Base-by-base conservation (phyloP, 2,888 invertebrate species). In the Dascillus cervinus region DNA sequence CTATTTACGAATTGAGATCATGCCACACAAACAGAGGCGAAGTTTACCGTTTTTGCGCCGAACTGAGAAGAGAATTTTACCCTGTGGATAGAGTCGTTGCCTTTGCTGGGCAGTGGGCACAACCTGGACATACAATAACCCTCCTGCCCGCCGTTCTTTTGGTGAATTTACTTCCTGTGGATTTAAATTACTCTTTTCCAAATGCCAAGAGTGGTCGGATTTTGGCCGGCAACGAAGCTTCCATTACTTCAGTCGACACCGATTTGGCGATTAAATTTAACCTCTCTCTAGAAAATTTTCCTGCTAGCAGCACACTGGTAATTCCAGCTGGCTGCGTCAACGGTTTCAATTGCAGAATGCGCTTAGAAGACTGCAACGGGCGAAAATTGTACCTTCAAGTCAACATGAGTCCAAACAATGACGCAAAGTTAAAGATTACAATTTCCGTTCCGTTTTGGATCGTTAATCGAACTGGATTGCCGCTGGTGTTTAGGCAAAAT, bases 401-500 rank as follows among this genome's bases (percentile, higher is more conserved):
- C 0, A 70, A 50, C 17, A 47, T 65, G n/a, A 40, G 49, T 8
- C 51, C 58, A 3, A 56, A 60, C 37, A 49, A 47, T 28, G 60
- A 57, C 19, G 62, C 64, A 2, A 58, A 56, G 17, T 47, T 44
- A 13, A 57, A 80, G 76, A 72, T 90, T 47, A 77, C 77, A 11
- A 72, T 95, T 13, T 82, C 81, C 26, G 85, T 88, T 2, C 85
- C 89, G 2, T 94, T 84, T 67, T 97, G 96, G 96, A 77, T 98
- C 45, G 80, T 97, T 36, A 97, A 98, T 69, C 87, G 88, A 64
- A 87, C 94, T 3, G 96, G 96, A 0, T 69, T 98, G 39, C 96
- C 97, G n/a, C 68, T 98, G 38, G 83, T 98, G 31, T 92, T 95
- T 32, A 79, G 84, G 47, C 95, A 96, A 65, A 92, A 90, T 61